Evolutionary conservation across 2,113 vertebrate genomes (phyloP).

Genomic region (Platysternon megacephalum): DNA sequence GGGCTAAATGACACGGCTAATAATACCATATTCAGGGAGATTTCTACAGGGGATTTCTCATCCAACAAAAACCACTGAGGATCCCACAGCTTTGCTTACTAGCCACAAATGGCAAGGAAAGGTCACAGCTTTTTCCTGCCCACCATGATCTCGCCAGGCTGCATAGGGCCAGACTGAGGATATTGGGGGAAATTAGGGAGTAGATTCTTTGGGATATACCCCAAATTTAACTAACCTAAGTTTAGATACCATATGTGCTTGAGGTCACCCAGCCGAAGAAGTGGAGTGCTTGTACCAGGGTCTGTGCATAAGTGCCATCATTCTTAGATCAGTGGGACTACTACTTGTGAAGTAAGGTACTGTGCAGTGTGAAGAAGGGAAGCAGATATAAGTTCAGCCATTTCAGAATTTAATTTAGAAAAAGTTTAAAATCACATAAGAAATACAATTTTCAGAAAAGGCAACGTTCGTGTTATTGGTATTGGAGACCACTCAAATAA

Average conservation of each 20-base stretch:
- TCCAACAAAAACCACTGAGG: neutral
- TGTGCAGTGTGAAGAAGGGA: neutral
- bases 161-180: neutral
- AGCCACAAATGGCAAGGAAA: neutral
- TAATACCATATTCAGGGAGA: neutral
- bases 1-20: neutral
- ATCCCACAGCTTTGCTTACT: neutral
- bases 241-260: neutral
- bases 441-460: neutral
- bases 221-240: neutral
- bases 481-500: conserved; percentile 4
- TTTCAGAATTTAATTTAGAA: neutral
- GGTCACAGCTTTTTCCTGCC: neutral
- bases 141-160: neutral
- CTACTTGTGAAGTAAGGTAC: neutral
- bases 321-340: neutral
- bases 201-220: neutral
- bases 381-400: neutral
- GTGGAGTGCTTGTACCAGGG: neutral
- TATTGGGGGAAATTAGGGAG: neutral
- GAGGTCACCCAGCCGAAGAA: conserved; percentile 1
- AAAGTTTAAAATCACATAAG: neutral
- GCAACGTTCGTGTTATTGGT: conserved; percentile 22
- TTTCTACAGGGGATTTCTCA: neutral
- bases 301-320: neutral